These are phyloP conservation scores for Sebastes wilsoni DNA, from an alignment of 2,797 vertebrate genomes.

Conservation along the genomic window DNA sequence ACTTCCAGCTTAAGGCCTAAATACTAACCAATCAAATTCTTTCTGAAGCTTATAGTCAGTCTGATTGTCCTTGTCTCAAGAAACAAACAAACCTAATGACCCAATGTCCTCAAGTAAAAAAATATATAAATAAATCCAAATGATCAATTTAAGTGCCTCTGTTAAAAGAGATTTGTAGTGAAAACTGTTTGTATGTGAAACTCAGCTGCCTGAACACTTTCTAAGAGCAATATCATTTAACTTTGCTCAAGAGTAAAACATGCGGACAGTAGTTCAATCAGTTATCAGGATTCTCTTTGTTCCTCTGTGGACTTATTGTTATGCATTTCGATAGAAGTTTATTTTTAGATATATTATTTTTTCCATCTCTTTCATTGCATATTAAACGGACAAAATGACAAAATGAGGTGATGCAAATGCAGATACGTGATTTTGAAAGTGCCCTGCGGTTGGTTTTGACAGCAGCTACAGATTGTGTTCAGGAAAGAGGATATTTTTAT, in stretches of 20 bases:
- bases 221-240: not conserved
- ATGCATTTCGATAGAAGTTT: not conserved
- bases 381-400: not conserved
- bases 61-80: not conserved
- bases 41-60: not conserved
- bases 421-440: not conserved
- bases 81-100: not conserved
- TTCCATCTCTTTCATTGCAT: not conserved
- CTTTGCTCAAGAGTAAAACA: not conserved
- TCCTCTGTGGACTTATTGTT: not conserved
- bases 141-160: not conserved
- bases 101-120: not conserved
- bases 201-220: not conserved
- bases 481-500: not conserved
- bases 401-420: not conserved
- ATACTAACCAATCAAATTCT: not conserved
- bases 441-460: not conserved
- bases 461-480: not conserved
- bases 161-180: not conserved
- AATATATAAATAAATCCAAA: not conserved
- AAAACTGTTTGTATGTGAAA: not conserved
- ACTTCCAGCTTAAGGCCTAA: not conserved
- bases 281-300: not conserved
- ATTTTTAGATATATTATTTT: not conserved
- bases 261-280: not conserved